These are phyloP conservation scores for Dyspetes luteomarginatus DNA, from an alignment of 2,888 invertebrate genomes.

Conservation along the genomic window DNA sequence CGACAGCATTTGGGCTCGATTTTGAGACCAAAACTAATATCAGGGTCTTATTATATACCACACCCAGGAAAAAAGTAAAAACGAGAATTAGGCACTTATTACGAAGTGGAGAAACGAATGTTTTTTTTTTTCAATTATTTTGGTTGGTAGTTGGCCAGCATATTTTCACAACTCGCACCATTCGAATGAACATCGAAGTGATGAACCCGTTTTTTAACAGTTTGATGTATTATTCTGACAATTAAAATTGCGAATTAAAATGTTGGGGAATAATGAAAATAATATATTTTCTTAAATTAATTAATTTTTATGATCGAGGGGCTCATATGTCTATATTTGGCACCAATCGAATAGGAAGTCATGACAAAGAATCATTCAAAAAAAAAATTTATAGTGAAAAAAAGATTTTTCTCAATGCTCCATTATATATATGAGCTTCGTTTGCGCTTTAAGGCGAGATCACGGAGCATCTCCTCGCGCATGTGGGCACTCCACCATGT, in stretches of 20 bases:
- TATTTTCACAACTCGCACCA: too few relatives aligned
- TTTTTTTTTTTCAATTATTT: too few relatives aligned
- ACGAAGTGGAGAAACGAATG: background rate
- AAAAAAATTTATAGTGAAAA: background rate
- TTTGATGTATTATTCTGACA: too few relatives aligned
- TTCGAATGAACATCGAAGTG: too few relatives aligned
- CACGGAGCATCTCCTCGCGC: constrained; percentile 52
- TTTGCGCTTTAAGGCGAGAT: constrained; percentile 38
- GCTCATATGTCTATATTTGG: too few relatives aligned
- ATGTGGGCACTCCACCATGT: constrained; percentile 75
- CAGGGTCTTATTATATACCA: background rate
- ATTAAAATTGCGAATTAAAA: too few relatives aligned
- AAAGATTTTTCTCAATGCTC: background rate
- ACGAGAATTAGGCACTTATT: background rate
- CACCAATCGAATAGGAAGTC: too few relatives aligned
- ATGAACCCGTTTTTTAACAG: too few relatives aligned
- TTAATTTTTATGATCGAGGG: background rate
- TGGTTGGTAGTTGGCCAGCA: too few relatives aligned
- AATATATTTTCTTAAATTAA: background rate
- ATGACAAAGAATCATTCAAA: background rate
- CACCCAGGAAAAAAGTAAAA: constrained; percentile 4
- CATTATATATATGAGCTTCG: background rate
- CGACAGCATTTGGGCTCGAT: background rate
- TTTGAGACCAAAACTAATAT: background rate
- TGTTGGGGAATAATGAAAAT: too few relatives aligned